Evolutionary conservation across 2,888 invertebrate genomes (phyloP), one percentile per base, ranked within the genome.

Genomic region (Anagyrus pseudococci): DNA sequence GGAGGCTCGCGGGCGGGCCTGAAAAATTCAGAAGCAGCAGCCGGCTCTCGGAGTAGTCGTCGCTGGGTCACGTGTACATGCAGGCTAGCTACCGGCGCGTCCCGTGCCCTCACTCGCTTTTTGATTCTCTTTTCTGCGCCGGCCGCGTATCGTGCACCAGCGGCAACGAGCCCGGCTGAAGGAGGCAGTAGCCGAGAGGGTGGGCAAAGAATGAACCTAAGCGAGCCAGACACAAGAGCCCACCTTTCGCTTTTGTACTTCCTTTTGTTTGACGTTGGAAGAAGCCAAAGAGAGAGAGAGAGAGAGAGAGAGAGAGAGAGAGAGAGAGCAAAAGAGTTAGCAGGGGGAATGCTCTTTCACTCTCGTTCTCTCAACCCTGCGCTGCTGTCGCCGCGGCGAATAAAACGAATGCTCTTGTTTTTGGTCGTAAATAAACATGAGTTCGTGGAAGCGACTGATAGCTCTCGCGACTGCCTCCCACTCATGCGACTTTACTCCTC

Each of bases 401-500:
- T 53, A 60, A 57, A 59, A 56, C 26, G 56, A 47, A 13, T 46
- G 63, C 59, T 52, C 64, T 59, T 57, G 64, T 59, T 60, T 58
- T 58, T 56, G 59, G 47, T 47, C 59, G 59, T 64, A 64, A 64
- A 64, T 64, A 64, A 64, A 64, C 59, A 64, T 60, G 64, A 64
- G 64, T 64, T 64, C 64, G 59, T 13, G 47, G 59, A 64, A 64
- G 57, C 17, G 17, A 20, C 13, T 6, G 37, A 25, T 41, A 13
- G 25, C 29, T 26, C 49, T 19, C 20, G 17, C 23, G 6, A 19
- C n/a, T n/a, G n/a, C n/a, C n/a, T n/a, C n/a, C n/a, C n/a, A n/a
- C n/a, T n/a, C n/a, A n/a, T n/a, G n/a, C n/a, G n/a, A n/a, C n/a
- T n/a, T n/a, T n/a, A n/a, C n/a, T n/a, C n/a, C n/a, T n/a, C n/a